Evolutionary conservation across 2,113 vertebrate genomes (phyloP), one percentile per base, ranked within the genome.

Genomic region (Todiramphus chloris): DNA sequence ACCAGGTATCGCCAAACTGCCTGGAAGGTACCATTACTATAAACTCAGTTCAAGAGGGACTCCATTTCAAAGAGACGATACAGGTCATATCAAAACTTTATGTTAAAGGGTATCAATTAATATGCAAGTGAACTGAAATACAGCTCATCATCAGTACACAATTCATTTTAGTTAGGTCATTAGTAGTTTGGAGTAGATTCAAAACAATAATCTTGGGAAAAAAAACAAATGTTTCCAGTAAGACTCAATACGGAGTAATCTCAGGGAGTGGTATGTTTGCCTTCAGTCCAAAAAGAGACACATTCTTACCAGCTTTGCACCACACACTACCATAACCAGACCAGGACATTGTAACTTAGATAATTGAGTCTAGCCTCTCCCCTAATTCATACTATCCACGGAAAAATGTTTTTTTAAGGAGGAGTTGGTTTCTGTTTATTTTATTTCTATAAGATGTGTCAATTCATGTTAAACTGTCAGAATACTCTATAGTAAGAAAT

Each of bases 81-180:
- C 9, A 58, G 16, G 19, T 68, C 23, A 35, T 55, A 43, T 10
- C 72, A 39, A 43, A 70, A 56, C 13, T 55, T 70, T 21, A 35
- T 13, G 4, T 20, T 63, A 43, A 19, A 6, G 0, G 4, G 3
- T 44, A 73, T 53, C 53, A 63, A 17, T 2, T 44, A n/a, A 15
- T 53, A 59, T 0, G 11, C 3, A 4, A 77, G 10, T 62, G 33
- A 80, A 66, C 11, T 56, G 35, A 89, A 92, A 72, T 33, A 69
- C 19, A 87, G 51, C 16, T 50, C 58, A 67, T 6, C 51, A 4
- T 37, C n/a, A 64, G 37, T 20, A 73, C 4, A 7, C n/a, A 85
- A 74, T 44, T 93, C 6, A 46, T 70, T 43, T 67, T 43, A 66
- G 9, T 25, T 64, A 41, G 23, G 24, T 43, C 28, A 50, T 58